Percentiles rank a stretch among this genome's conserved stretches.
These are phyloP conservation scores for Ametastegia equiseti DNA, from an alignment of 2,888 invertebrate species.

Conservation along the genomic window DNA sequence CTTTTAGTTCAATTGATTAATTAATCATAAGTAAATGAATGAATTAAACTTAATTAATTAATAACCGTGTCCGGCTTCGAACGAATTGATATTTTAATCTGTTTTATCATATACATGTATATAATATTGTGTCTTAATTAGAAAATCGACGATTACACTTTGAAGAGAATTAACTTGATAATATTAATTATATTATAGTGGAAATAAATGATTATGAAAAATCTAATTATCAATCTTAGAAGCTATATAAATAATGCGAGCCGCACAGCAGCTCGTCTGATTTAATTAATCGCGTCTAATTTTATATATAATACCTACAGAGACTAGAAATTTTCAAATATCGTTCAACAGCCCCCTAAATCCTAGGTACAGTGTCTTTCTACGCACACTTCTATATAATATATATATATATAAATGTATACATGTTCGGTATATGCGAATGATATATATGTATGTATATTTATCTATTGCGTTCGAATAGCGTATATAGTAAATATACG, in stretches of 20 bases:
- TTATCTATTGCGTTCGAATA: slow-evolving; percentile 46
- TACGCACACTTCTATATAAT: slow-evolving; percentile 14
- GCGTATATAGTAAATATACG: slow-evolving; percentile 4
- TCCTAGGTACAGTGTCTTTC: slow-evolving; percentile 23
- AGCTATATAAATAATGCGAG: background rate
- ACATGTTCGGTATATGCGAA: background rate
- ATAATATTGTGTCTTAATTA: too few species aligned
- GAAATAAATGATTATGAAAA: slow-evolving; percentile 24
- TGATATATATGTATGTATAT: too few species aligned
- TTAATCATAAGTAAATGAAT: background rate
- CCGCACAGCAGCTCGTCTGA: slow-evolving; percentile 28
- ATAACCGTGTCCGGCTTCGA: too few species aligned
- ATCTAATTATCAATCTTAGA: background rate
- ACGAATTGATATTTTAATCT: too few species aligned
- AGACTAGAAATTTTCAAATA: slow-evolving; percentile 38
- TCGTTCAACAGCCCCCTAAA: slow-evolving; percentile 19
- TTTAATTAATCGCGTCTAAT: background rate
- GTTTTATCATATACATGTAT: too few species aligned
- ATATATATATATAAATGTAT: background rate
- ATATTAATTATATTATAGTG: background rate
- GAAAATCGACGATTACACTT: background rate
- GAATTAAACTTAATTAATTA: background rate
- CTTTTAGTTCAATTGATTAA: background rate
- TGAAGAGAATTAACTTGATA: background rate
- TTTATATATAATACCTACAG: slow-evolving; percentile 7